phyloP scores from a whole-genome alignment of 2,888 invertebrate genomes.

The Lagria hirta region DNA sequence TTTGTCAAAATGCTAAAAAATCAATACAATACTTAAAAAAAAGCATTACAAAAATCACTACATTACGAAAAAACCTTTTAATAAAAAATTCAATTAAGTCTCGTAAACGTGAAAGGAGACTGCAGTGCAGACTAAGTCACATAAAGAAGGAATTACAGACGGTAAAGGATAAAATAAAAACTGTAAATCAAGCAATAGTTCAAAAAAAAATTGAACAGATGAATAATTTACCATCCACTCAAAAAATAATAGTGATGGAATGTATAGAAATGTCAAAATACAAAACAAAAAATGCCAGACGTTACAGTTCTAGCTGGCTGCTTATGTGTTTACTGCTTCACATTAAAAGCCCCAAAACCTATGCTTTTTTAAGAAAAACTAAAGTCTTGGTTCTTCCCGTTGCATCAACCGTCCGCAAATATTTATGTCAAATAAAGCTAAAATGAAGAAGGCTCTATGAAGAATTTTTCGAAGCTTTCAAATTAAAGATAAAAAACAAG shows the following conservation, averaged over 20 bases:
- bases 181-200: not conserved
- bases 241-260: conserved; percentile 4
- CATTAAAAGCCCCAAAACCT: conserved; percentile 7
- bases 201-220: conserved; percentile 1
- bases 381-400: conserved; percentile 1
- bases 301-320: conserved; percentile 5
- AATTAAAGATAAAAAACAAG: conserved; percentile 6
- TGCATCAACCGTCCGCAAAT: not conserved
- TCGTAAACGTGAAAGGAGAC: not conserved
- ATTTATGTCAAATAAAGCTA: conserved; percentile 4
- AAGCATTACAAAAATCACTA: not conserved
- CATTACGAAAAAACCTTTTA: not conserved
- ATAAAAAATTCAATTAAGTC: not conserved
- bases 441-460: conserved; percentile 10
- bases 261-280: conserved; percentile 5
- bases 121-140: not conserved
- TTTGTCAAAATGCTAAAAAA: conserved; percentile 1
- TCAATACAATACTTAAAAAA: not conserved
- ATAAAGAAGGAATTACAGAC: too few relatives aligned
- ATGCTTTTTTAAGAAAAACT: conserved; percentile 1
- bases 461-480: conserved; percentile 12
- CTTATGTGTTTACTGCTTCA: conserved; percentile 7
- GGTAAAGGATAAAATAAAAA: conserved; percentile 6
- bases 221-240: conserved; percentile 1
- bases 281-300: conserved; percentile 2